Evolutionary conservation across 92 coral and sea anemone species (phyloP).

Genomic region (Chrysogorgia sp.): DNA sequence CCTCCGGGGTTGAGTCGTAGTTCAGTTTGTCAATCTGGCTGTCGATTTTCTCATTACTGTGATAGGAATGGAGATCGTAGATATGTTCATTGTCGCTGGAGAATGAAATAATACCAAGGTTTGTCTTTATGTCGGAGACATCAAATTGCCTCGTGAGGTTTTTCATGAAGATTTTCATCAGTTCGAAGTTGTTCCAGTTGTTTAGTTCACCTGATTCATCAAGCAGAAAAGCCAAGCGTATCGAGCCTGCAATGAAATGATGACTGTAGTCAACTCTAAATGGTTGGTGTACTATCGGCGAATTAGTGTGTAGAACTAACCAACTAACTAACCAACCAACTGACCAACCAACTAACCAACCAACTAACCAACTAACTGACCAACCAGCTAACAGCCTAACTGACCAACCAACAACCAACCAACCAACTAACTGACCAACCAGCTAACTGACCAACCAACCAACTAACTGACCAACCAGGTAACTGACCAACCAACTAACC

Average conservation of each 20-base stretch:
- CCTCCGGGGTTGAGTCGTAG: slow-evolving; percentile 6
- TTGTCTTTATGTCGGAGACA: slow-evolving; percentile 14
- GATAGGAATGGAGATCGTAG: slow-evolving; percentile 23
- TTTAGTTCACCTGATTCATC: slow-evolving; percentile 27
- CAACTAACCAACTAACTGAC: no score
- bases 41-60: background rate
- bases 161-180: slow-evolving; percentile 17
- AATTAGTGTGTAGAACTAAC: background rate
- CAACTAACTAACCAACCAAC: no score
- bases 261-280: no score
- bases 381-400: no score
- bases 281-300: no score
- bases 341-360: no score
- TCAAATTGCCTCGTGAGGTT: slow-evolving; percentile 29
- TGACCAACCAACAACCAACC: background rate
- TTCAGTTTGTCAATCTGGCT: slow-evolving; percentile 19
- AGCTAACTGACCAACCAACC: background rate
- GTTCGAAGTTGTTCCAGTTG: slow-evolving; percentile 27
- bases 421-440: background rate
- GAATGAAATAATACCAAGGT: slow-evolving; percentile 16
- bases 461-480: background rate
- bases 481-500: background rate
- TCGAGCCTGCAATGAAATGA: background rate
- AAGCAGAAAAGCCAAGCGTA: slow-evolving; percentile 7
- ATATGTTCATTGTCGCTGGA: slow-evolving; percentile 12